phyloP scores from a whole-genome alignment of 2,888 invertebrate genomes.

The Desoria tigrina region DNA sequence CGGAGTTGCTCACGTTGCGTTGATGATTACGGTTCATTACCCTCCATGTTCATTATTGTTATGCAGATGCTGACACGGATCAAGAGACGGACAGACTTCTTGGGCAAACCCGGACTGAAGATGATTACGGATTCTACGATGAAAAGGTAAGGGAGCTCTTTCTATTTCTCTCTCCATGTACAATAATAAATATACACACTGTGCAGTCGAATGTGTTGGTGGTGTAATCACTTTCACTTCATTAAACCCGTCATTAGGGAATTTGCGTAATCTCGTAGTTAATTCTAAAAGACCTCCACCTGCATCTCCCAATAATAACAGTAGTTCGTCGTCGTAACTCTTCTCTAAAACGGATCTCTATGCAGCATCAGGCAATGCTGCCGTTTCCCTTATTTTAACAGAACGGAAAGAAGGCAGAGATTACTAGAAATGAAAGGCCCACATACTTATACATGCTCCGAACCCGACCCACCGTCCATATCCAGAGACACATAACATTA shows the following conservation, averaged over 20 bases:
- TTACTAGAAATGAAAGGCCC: too few species aligned
- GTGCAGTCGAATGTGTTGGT: too few species aligned
- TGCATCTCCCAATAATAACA: neutral
- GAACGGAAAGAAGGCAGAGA: neutral
- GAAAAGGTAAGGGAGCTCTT: constrained; percentile 64
- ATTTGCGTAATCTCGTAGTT: constrained; percentile 7
- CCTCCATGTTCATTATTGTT: constrained; percentile 16
- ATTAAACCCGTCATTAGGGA: constrained; percentile 19
- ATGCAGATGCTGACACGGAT: constrained; percentile 86
- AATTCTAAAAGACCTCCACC: neutral
- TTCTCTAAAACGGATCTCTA: too few species aligned
- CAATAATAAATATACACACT: too few species aligned
- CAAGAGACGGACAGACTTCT: constrained; percentile 94
- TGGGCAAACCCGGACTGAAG: constrained; percentile 85
- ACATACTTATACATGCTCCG: too few species aligned
- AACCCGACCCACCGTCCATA: too few species aligned
- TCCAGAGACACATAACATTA: too few species aligned
- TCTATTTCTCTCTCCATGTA: too few species aligned
- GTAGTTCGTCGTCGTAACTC: too few species aligned
- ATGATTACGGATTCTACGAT: constrained; percentile 88
- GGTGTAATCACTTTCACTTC: constrained; percentile 22
- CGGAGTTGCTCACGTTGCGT: neutral
- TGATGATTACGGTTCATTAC: constrained; percentile 17
- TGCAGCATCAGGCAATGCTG: too few species aligned
- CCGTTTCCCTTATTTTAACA: too few species aligned